Conservation (phyloP, 2,888 invertebrate genomes). For the Drosophila colorata region DNA sequence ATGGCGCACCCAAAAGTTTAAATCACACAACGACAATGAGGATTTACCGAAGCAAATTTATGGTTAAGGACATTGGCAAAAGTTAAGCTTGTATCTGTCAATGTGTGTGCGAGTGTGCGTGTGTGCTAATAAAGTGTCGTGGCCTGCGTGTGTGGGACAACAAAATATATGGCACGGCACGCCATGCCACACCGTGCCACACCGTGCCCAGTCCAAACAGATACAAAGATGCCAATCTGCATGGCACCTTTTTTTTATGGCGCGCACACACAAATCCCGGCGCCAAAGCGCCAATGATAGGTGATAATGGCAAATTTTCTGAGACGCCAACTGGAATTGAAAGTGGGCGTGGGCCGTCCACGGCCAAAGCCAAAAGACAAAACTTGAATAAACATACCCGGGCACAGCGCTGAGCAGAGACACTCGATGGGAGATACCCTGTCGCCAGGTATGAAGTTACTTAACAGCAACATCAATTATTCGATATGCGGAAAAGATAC, state of each 20-base stretch:
- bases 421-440: slow-evolving; percentile 2
- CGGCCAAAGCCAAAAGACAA: slow-evolving; percentile 20
- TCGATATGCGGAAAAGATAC: too few species aligned
- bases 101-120: slow-evolving; percentile 16
- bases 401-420: background rate
- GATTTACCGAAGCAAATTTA: slow-evolving; percentile 83
- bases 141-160: slow-evolving; percentile 39
- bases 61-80: slow-evolving; percentile 78
- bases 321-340: slow-evolving; percentile 34
- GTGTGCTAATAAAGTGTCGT: slow-evolving; percentile 45
- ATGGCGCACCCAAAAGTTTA: slow-evolving; percentile 80
- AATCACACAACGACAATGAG: slow-evolving; percentile 84
- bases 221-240: slow-evolving; percentile 83
- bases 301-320: slow-evolving; percentile 82
- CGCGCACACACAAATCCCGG: slow-evolving; percentile 70
- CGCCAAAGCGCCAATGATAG: slow-evolving; percentile 80
- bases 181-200: slow-evolving; percentile 11
- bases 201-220: slow-evolving; percentile 27
- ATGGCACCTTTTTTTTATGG: slow-evolving; percentile 81
- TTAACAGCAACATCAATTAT: too few species aligned
- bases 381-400: slow-evolving; percentile 32
- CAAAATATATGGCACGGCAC: slow-evolving; percentile 57
- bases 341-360: slow-evolving; percentile 8
- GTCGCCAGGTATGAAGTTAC: background rate
- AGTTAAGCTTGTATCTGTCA: slow-evolving; percentile 65